A percentile compares a stretch with the other conserved stretches of the same genome.
Evolutionary conservation across 2,888 invertebrate species (phyloP).

Genomic region (Tineola bisselliella): DNA sequence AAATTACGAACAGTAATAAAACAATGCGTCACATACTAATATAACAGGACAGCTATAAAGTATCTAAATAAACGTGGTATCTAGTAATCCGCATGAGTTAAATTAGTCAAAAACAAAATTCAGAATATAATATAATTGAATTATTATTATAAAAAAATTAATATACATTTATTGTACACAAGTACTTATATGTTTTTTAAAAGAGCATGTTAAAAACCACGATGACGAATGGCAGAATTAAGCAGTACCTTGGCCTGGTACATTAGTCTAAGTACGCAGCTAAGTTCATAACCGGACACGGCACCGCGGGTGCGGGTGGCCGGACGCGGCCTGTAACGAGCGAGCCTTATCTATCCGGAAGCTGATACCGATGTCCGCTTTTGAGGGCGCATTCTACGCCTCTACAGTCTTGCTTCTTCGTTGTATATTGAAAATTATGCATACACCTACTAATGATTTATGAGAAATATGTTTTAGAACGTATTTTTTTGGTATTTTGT

Average conservation of each 20-base stretch:
- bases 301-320: neutral
- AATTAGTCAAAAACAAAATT: too few species aligned
- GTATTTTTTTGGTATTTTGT: too few species aligned
- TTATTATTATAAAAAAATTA: too few species aligned
- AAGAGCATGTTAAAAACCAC: neutral
- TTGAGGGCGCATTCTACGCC: constrained; percentile 12
- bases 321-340: constrained; percentile 7
- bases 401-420: neutral
- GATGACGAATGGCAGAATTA: neutral
- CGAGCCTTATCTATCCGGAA: constrained; percentile 14
- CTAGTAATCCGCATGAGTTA: too few species aligned
- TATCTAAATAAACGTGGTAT: too few species aligned
- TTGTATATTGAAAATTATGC: neutral
- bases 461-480: neutral
- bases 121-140: too few species aligned
- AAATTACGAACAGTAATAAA: too few species aligned
- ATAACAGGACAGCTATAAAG: too few species aligned
- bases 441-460: too few species aligned
- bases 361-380: constrained; percentile 10
- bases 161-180: too few species aligned
- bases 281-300: constrained; percentile 14
- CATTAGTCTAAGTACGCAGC: neutral
- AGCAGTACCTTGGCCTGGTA: neutral
- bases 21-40: too few species aligned
- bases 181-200: too few species aligned